Base-by-base conservation (phyloP, 2,797 vertebrate genomes). In the Coracias cyanogaster region DNA sequence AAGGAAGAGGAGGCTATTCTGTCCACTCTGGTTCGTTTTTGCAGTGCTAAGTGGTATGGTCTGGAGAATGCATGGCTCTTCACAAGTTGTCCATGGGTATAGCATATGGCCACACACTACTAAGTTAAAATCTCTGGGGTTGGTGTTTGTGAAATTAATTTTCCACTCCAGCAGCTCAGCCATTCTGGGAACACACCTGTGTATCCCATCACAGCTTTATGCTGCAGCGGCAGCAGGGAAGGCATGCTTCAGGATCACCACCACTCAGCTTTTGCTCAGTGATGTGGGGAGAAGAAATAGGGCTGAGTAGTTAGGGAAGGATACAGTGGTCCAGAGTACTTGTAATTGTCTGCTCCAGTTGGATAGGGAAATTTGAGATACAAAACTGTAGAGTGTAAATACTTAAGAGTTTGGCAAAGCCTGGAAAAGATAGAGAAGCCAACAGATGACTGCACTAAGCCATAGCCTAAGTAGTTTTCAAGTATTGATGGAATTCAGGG, bases 311-410 rank as follows among this genome's bases (percentile, higher is more conserved):
- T 39, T 48, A 77, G 48, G 35, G 17, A 77, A 86, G 48, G 41
- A 35, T 33, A 26, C 6, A 64, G 45, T 17, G n/a, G 37, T 39
- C 21, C 35, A 61, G 45, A 70, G 46, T 22, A 21, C 48, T 82
- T 82, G 39, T 64, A 86, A 64, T 62, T 79, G n/a, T 82, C 86
- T 73, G 26, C 16, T 24, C 7, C n/a, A 37, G 19, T 51, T 5
- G 1, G 51, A 25, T 24, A 28, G 69, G 85, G 82, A 91, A 94
- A 71, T 19, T 37, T 6, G 66, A 94, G 48, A 37, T 37, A 61
- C 14, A 70, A 70, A 97, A 84, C 48, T 81, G 39, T 45, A 37
- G 71, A 79, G 66, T 88, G 72, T 46, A 86, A 94, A 83, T 58
- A 72, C 28, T 35, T 80, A 43, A 41, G 6, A 35, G 25, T 79